Evolutionary conservation across 1,140 invertebrate species (phyloP).

Genomic region (Drosophila sturtevanti): DNA sequence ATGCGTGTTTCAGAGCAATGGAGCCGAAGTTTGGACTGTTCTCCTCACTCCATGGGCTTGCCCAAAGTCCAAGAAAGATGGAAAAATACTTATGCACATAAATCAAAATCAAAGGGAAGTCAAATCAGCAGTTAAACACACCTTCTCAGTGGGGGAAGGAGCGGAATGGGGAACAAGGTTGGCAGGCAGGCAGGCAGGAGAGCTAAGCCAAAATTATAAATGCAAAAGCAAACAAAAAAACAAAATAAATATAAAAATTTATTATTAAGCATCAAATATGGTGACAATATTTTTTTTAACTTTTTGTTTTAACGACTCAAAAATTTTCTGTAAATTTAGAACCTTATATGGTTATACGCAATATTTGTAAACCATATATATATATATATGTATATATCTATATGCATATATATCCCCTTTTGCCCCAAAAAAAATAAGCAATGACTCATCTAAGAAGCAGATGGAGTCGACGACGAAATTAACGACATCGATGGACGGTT

Average conservation of each 20-base stretch:
- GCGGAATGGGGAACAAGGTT: background rate
- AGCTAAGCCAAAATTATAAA: constrained; percentile 16
- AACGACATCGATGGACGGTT: constrained; percentile 30
- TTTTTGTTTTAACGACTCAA: constrained; percentile 31
- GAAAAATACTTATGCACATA: constrained; percentile 9
- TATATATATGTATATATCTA: background rate
- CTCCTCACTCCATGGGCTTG: constrained; percentile 19
- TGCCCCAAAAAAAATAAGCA: background rate
- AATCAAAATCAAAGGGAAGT: constrained; percentile 52
- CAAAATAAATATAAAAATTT: constrained; percentile 57
- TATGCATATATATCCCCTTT: constrained; percentile 31
- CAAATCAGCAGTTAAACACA: constrained; percentile 55
- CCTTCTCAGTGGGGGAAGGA: constrained; percentile 11
- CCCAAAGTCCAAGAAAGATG: constrained; percentile 20
- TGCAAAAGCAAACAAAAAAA: constrained; percentile 11
- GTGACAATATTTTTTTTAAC: constrained; percentile 69
- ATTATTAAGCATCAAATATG: constrained; percentile 77
- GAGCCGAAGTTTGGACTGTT: constrained; percentile 5
- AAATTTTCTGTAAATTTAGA: constrained; percentile 50
- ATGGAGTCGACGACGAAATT: background rate
- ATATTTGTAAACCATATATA: constrained; percentile 43
- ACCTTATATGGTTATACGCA: constrained; percentile 74
- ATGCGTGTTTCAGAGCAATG: constrained; percentile 61
- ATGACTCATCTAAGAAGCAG: constrained; percentile 53
- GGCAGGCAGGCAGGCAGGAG: background rate